A percentile compares a stretch with the other conserved stretches of the same genome.
phyloP scores from a whole-genome alignment of 1,140 invertebrate genomes.

The Portunus trituberculatus region DNA sequence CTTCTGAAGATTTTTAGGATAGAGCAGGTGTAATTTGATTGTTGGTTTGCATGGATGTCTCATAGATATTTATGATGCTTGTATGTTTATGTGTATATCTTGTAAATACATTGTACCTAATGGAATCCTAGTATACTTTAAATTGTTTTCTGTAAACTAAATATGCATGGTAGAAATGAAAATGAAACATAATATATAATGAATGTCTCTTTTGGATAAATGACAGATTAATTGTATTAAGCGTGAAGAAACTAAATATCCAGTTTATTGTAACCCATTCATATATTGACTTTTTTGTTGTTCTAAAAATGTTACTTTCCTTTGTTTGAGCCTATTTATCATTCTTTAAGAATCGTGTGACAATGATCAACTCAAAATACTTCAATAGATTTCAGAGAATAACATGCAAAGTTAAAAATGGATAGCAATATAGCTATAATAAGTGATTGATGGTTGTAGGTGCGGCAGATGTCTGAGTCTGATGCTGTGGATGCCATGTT shows the following conservation, averaged over 20 bases:
- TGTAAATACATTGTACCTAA: background rate
- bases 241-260: background rate
- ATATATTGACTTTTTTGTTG: background rate
- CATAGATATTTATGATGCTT: background rate
- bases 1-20: background rate
- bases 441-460: constrained; percentile 79
- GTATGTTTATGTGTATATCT: background rate
- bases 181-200: background rate
- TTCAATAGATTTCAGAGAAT: background rate
- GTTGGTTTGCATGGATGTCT: background rate
- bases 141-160: background rate
- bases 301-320: no score
- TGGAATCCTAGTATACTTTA: background rate
- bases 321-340: no score
- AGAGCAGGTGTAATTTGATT: background rate
- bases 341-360: no score
- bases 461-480: constrained; percentile 89
- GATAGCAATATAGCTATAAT: background rate
- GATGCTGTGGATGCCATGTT: constrained; percentile 92
- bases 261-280: background rate
- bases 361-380: background rate
- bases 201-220: background rate
- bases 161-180: background rate
- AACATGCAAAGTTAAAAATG: background rate
- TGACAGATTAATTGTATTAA: background rate